Conservation (phyloP, 2,797 vertebrate species). For the Myotis myotis region DNA sequence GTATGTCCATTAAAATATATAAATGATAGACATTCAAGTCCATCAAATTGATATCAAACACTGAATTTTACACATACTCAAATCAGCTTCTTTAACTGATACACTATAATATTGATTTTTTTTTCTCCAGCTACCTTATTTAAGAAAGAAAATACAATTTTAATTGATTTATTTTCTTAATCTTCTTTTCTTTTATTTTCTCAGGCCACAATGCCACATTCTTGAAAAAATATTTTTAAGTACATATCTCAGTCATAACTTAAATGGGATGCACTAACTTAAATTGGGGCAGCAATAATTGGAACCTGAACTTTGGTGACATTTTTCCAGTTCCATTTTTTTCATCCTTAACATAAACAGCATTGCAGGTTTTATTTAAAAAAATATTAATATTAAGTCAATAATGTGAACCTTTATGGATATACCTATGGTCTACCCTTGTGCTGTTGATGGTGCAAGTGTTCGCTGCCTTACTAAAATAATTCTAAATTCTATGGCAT, state of each 20-base stretch:
- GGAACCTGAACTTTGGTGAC: neutral
- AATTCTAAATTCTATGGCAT: neutral
- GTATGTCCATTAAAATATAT: neutral
- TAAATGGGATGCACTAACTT: neutral
- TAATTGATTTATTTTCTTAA: slow-evolving; percentile 48
- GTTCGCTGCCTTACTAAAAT: neutral
- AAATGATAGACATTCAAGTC: neutral
- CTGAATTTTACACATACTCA: neutral
- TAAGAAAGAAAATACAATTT: slow-evolving; percentile 16
- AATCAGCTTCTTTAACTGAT: neutral
- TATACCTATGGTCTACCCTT: neutral
- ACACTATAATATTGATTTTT: neutral
- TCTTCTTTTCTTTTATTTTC: neutral
- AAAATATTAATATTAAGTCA: slow-evolving; percentile 19
- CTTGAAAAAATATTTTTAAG: neutral
- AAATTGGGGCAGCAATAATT: neutral
- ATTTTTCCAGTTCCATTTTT: neutral
- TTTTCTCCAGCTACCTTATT: neutral
- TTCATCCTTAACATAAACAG: neutral
- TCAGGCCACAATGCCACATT: neutral
- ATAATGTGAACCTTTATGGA: neutral
- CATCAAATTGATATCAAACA: neutral
- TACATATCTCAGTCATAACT: neutral
- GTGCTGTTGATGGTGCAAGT: neutral
- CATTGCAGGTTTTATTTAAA: neutral